Conservation (phyloP, 2,797 vertebrate genomes). For the Coendou prehensilis region DNA sequence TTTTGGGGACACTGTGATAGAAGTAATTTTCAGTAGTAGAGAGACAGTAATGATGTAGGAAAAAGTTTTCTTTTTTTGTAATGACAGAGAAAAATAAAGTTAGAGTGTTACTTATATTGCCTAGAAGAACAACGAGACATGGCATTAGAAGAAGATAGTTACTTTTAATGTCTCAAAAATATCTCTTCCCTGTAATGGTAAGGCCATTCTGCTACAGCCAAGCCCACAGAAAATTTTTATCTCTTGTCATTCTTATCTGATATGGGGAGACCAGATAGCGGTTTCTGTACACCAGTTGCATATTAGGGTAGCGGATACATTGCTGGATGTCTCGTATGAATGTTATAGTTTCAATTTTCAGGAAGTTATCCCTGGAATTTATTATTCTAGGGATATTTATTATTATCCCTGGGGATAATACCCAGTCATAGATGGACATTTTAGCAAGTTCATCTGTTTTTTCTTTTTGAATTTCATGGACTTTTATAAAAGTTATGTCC, state of each 20-base stretch:
- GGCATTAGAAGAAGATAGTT: neutral
- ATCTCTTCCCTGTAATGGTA: neutral
- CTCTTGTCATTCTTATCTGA: neutral
- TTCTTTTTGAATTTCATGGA: conserved; percentile 18
- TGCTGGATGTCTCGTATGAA: neutral
- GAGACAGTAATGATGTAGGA: neutral
- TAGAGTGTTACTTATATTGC: conserved; percentile 20
- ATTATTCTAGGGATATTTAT: neutral
- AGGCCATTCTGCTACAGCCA: neutral
- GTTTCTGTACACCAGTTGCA: neutral
- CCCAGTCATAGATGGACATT: neutral
- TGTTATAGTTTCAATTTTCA: conserved; percentile 27
- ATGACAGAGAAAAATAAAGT: neutral
- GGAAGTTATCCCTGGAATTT: neutral
- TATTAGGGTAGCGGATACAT: neutral
- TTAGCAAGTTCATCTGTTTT: neutral
- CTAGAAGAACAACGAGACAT: neutral
- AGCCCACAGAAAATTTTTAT: neutral
- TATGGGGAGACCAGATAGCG: neutral
- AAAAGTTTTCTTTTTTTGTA: neutral
- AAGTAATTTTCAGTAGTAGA: neutral
- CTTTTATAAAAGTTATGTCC: conserved; percentile 40
- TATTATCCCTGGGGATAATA: neutral
- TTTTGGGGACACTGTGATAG: neutral
- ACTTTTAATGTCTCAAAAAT: neutral